Percentiles rank a stretch among this genome's conserved stretches.
phyloP scores from a whole-genome alignment of 1,140 invertebrate species.

The Bradynema listronoti region DNA sequence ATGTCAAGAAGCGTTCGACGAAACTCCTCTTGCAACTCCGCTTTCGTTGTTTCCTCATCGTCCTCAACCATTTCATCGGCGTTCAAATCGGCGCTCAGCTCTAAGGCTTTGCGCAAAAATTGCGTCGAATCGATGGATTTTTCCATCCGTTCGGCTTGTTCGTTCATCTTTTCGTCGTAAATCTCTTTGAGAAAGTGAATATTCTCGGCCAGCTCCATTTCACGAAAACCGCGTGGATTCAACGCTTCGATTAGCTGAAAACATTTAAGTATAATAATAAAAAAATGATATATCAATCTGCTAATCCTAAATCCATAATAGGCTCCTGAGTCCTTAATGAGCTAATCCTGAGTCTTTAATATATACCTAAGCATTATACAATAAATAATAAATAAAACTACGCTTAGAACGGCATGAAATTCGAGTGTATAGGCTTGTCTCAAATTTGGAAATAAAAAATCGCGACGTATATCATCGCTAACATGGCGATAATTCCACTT shows the following conservation, averaged over 20 bases:
- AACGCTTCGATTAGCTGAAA: conserved; percentile 19
- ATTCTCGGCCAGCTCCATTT: conserved; percentile 19
- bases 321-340: too few species aligned
- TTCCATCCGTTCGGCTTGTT: neutral
- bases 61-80: conserved; percentile 1
- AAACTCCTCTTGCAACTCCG: neutral
- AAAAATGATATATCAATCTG: too few species aligned
- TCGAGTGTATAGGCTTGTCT: too few species aligned
- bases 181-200: conserved; percentile 20
- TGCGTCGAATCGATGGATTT: too few species aligned
- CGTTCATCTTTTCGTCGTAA: conserved; percentile 14
- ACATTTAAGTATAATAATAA: neutral
- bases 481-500: neutral
- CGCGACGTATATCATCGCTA: too few species aligned
- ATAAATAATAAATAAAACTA: too few species aligned
- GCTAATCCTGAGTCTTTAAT: too few species aligned
- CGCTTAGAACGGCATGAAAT: too few species aligned
- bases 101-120: neutral
- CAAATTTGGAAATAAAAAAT: too few species aligned
- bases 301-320: too few species aligned
- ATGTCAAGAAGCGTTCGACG: conserved; percentile 9
- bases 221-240: conserved; percentile 24
- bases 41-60: neutral
- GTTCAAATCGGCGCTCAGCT: conserved; percentile 6
- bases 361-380: too few species aligned